Conservation (phyloP, 1,140 invertebrate species). For the Drepana arcuata region DNA sequence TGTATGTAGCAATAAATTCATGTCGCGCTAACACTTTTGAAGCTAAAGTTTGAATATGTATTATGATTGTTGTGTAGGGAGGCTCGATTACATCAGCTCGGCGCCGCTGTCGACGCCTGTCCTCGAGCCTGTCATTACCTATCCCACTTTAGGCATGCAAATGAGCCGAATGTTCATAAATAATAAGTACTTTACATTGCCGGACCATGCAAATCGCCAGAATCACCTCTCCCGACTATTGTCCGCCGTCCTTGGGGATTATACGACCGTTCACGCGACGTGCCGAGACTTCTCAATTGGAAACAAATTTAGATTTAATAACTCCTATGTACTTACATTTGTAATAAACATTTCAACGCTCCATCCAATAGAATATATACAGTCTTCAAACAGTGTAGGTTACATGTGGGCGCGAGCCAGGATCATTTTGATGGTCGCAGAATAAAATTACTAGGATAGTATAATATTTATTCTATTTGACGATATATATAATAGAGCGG, state of each 20-base stretch:
- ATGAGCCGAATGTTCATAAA: slow-evolving; percentile 48
- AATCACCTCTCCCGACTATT: slow-evolving; percentile 59
- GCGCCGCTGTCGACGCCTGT: slow-evolving; percentile 18
- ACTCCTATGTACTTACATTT: slow-evolving; percentile 6
- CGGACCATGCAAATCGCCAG: slow-evolving; percentile 55
- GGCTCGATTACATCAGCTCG: slow-evolving; percentile 52
- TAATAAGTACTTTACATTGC: slow-evolving; percentile 27
- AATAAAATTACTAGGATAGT: too few relatives aligned
- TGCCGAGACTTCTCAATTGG: slow-evolving; percentile 42
- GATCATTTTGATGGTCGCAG: too few relatives aligned
- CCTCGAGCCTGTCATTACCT: slow-evolving; percentile 19
- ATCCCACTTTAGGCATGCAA: slow-evolving; percentile 52
- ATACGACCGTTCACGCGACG: slow-evolving; percentile 35
- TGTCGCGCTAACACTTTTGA: slow-evolving; percentile 32
- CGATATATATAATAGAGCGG: too few relatives aligned
- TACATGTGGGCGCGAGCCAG: too few relatives aligned
- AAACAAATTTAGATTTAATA: slow-evolving; percentile 43
- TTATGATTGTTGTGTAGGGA: slow-evolving; percentile 37
- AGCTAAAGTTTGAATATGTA: slow-evolving; percentile 46
- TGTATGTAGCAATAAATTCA: slow-evolving; percentile 38
- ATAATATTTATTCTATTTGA: too few relatives aligned
- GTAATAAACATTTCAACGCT: slow-evolving; percentile 10
- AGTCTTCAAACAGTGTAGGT: too few relatives aligned
- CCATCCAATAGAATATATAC: too few relatives aligned
- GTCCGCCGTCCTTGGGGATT: slow-evolving; percentile 57